These are phyloP conservation scores for Phymanthus crucifer DNA, from an alignment of 92 coral and sea anemone genomes.

Conservation along the genomic window DNA sequence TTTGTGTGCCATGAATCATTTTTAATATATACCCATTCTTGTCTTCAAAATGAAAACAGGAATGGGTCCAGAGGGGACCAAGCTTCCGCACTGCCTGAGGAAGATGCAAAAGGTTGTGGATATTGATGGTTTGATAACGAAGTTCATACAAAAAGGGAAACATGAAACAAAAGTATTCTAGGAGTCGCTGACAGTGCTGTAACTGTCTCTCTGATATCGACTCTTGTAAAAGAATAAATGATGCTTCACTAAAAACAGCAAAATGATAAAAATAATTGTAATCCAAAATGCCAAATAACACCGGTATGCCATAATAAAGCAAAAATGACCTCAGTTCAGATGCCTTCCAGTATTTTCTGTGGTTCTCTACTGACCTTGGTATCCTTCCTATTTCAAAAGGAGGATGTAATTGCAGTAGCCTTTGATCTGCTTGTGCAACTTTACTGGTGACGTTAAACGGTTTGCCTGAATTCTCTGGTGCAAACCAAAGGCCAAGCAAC, in stretches of 20 bases:
- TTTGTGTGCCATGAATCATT: conserved; percentile 48
- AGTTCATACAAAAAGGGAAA: conserved; percentile 37
- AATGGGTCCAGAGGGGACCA: conserved; percentile 56
- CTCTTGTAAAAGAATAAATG: conserved; percentile 50
- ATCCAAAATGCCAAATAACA: conserved; percentile 39
- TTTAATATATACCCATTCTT: conserved; percentile 47
- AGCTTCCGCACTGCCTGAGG: conserved; percentile 45
- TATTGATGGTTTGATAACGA: conserved; percentile 45
- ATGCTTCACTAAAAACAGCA: conserved; percentile 26
- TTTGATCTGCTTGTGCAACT: conserved; percentile 38
- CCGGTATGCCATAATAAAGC: conserved; percentile 42
- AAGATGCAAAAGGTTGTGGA: conserved; percentile 52
- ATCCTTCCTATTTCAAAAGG: conserved; percentile 43
- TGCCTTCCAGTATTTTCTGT: conserved; percentile 61
- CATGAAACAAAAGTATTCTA: conserved; percentile 35
- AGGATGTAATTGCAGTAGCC: conserved; percentile 39
- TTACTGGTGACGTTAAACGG: conserved; percentile 25
- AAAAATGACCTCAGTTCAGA: conserved; percentile 62
- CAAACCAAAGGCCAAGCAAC: conserved; percentile 36
- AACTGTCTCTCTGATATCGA: conserved; percentile 42
- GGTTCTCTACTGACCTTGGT: conserved; percentile 42
- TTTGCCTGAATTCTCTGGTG: conserved; percentile 38
- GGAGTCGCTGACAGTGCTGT: conserved; percentile 34
- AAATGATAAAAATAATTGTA: conserved; percentile 36
- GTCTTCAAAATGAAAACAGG: conserved; percentile 58